Evolutionary conservation across 1,140 invertebrate genomes (phyloP).

Genomic region (Rhopalosiphum maidis): DNA sequence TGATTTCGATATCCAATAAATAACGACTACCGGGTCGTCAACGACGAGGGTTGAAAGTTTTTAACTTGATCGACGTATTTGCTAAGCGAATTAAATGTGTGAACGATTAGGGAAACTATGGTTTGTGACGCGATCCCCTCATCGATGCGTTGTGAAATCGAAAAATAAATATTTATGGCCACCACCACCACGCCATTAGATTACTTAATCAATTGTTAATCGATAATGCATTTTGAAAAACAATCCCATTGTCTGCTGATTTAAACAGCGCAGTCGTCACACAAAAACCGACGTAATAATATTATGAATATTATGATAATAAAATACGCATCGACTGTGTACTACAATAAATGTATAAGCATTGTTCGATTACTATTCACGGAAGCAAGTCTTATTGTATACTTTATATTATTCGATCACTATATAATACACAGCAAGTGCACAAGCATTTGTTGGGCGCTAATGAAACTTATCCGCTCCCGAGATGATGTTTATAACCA

Average conservation of each 20-base stretch:
- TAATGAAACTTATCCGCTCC: neutral
- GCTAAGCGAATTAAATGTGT: constrained; percentile 27
- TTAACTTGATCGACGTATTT: constrained; percentile 8
- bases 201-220: neutral
- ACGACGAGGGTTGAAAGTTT: neutral
- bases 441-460: neutral
- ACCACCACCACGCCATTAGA: neutral
- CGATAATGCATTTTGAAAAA: neutral
- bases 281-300: neutral
- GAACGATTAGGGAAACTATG: neutral
- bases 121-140: neutral
- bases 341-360: neutral
- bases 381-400: neutral
- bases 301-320: neutral
- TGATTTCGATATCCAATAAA: neutral
- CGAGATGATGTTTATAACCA: neutral
- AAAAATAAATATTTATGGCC: neutral
- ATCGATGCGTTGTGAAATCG: neutral
- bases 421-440: neutral
- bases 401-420: neutral
- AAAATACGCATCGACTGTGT: neutral
- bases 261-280: neutral
- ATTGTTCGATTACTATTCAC: neutral
- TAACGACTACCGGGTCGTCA: neutral
- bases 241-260: neutral